Evolutionary conservation across 2,888 invertebrate species (phyloP), one percentile per base, ranked within the genome.

Genomic region (Hofmannophila pseudospretella): DNA sequence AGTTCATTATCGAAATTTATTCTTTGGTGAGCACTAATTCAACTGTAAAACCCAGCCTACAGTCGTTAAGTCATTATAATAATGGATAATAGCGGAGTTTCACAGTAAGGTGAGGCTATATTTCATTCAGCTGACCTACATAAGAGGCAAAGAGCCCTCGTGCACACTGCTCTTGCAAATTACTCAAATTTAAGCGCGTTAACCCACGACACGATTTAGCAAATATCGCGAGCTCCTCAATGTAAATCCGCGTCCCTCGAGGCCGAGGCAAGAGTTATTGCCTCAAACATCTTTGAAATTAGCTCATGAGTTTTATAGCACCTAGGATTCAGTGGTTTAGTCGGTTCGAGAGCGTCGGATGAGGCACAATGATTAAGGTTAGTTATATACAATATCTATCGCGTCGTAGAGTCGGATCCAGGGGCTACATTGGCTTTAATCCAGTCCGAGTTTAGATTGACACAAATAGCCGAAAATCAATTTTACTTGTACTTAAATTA

Each of bases 121-220:
- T 44, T 40, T 45, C 42, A 43, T 42, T 40, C 39, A 47, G 44
- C 44, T 53, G 53, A 53, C 51, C 47, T 52, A 57, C 49, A 54
- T 50, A 53, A 36, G 20, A 35, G 41, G 28, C 25, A 44, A 40
- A 47, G 49, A 47, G 45, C 32, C 49, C 41, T 32, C 32, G 20
- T 29, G 42, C 43, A 42, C 47, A 40, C 39, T 47, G 42, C 49
- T 44, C 47, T 51, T 33, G 56, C 52, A 61, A 63, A 67, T 63
- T 60, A 57, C 57, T 58, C 45, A 63, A 67, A 65, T 67, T 67
- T 51, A 48, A 49, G 47, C 54, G 45, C 50, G 54, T 51, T 57
- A 57, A 54, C 51, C 55, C 48, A 46, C 49, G 54, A 52, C 51
- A 46, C 58, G 54, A 60, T 64, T 65, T 57, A 59, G 51, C 51